phyloP scores from a whole-genome alignment of 2,113 vertebrate genomes.

The Cisticola juncidis region DNA sequence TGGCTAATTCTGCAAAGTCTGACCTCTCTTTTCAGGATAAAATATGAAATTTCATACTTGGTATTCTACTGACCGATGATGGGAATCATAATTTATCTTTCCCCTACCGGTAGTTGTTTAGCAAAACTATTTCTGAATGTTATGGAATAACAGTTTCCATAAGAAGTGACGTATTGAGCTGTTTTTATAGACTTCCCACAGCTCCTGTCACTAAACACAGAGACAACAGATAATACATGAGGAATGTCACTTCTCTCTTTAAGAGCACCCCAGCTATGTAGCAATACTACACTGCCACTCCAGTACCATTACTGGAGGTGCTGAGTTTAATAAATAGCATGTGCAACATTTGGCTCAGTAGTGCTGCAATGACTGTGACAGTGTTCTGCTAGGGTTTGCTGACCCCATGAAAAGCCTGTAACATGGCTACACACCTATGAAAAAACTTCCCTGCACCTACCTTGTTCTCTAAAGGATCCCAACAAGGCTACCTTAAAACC shows the following conservation, averaged over 20 bases:
- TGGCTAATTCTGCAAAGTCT: background rate
- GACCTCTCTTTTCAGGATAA: background rate
- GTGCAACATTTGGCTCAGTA: background rate
- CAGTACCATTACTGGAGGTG: background rate
- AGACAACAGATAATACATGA: conserved; percentile 2
- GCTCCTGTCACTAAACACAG: conserved; percentile 18
- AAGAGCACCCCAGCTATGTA: background rate
- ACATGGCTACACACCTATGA: background rate
- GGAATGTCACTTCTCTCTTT: background rate
- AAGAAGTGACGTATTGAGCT: conserved; percentile 30
- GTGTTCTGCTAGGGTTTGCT: background rate
- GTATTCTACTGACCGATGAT: background rate
- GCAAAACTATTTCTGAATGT: conserved; percentile 11
- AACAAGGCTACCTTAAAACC: background rate
- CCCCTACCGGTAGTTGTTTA: background rate
- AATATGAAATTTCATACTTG: background rate
- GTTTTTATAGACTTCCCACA: conserved; percentile 33
- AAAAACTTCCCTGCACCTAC: background rate
- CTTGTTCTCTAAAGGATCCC: background rate
- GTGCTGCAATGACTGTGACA: background rate
- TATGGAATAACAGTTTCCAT: conserved; percentile 1
- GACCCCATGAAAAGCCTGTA: background rate
- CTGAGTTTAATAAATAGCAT: background rate
- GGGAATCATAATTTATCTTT: background rate
- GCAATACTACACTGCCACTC: background rate